phyloP scores from a whole-genome alignment of 1,140 invertebrate genomes.

The Gryllus bimaculatus region DNA sequence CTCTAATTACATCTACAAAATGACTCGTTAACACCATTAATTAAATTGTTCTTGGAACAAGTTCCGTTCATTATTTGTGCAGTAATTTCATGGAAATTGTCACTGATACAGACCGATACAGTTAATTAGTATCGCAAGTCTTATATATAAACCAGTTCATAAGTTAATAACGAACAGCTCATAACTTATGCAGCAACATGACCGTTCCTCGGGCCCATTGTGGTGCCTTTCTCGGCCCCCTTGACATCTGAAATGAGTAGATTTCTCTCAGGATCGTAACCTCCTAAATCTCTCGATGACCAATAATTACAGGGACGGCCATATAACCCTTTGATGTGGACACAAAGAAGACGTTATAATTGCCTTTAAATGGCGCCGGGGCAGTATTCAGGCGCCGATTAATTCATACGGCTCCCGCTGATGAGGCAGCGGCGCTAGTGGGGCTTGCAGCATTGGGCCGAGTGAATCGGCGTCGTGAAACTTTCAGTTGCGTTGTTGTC shows the following conservation, averaged over 20 bases:
- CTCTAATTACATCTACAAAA: too few species aligned
- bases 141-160: neutral
- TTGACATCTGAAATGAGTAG: neutral
- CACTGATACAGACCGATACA: neutral
- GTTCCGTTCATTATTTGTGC: neutral
- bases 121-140: neutral
- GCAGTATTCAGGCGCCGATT: neutral
- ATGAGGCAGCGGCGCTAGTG: neutral
- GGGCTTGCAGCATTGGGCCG: too few species aligned
- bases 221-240: neutral
- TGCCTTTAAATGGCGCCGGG: neutral
- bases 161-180: neutral
- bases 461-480: too few species aligned
- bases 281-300: neutral
- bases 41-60: neutral
- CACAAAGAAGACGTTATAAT: neutral
- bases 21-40: neutral
- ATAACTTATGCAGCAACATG: neutral
- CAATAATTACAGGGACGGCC: neutral
- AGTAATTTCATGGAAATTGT: slow-evolving; percentile 2
- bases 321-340: neutral
- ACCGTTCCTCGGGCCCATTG: neutral
- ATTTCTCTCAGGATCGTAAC: neutral
- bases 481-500: too few species aligned
- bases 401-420: neutral